Percentiles rank a stretch among this genome's conserved stretches.
These are phyloP conservation scores for Pseudomugil tenellus DNA, from an alignment of 2,797 vertebrate species.

Conservation along the genomic window DNA sequence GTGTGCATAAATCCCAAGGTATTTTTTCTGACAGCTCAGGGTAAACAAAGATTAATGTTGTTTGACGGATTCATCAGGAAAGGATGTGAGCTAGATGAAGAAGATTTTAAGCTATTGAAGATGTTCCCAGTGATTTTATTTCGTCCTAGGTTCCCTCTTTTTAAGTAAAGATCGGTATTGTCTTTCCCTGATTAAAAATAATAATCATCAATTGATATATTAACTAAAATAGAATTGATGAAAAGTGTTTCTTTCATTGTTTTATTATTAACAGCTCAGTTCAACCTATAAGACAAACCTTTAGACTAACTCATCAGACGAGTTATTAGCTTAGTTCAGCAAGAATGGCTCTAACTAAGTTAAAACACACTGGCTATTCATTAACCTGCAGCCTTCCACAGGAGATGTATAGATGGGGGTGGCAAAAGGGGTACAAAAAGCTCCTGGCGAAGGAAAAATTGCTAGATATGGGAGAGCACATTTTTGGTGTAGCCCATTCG, in stretches of 20 bases:
- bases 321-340: constrained; percentile 59
- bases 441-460: constrained; percentile 53
- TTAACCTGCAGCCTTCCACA: constrained; percentile 50
- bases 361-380: constrained; percentile 65
- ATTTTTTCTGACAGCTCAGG: constrained; percentile 47
- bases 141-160: constrained; percentile 4
- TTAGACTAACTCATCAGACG: constrained; percentile 35
- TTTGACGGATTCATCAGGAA: constrained; percentile 50
- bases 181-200: background rate
- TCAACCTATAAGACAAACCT: constrained; percentile 12
- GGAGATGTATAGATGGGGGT: constrained; percentile 55
- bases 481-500: constrained; percentile 67
- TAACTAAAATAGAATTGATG: constrained; percentile 1
- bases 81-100: constrained; percentile 55
- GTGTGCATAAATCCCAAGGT: constrained; percentile 66
- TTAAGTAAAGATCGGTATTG: constrained; percentile 19
- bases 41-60: constrained; percentile 72
- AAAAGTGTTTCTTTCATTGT: constrained; percentile 10
- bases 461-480: constrained; percentile 49
- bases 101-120: constrained; percentile 39
- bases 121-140: constrained; percentile 29
- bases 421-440: constrained; percentile 44
- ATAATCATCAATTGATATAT: background rate
- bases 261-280: constrained; percentile 9
- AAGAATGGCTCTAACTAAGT: constrained; percentile 56